phyloP scores from a whole-genome alignment of 2,797 vertebrate species.

The Cercopithecus hamlyni region DNA sequence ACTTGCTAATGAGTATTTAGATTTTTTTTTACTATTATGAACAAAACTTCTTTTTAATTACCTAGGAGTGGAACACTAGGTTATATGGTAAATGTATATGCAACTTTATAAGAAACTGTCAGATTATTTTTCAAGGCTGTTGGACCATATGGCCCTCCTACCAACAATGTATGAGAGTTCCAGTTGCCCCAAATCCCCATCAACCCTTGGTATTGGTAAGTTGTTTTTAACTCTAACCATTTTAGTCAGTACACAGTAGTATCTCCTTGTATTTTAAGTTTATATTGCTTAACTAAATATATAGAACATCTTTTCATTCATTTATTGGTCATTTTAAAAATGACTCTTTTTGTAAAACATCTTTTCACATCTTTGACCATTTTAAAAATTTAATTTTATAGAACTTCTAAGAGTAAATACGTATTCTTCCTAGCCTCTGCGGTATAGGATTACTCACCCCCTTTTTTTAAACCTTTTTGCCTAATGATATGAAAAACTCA shows the following conservation, averaged over 20 bases:
- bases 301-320: not conserved
- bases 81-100: not conserved
- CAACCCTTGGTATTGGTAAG: not conserved
- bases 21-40: not conserved
- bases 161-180: not conserved
- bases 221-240: not conserved
- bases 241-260: not conserved
- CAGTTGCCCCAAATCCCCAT: not conserved
- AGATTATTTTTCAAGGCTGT: not conserved
- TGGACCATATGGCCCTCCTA: not conserved
- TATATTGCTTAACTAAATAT: not conserved
- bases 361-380: not conserved
- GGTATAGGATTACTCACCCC: not conserved
- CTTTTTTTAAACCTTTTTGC: not conserved
- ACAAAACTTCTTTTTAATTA: not conserved
- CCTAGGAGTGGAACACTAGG: not conserved
- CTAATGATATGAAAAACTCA: not conserved
- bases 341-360: not conserved
- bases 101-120: not conserved
- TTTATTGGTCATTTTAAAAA: not conserved
- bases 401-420: not conserved
- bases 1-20: not conserved
- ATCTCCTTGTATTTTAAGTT: not conserved
- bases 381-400: not conserved
- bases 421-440: not conserved